phyloP scores from a whole-genome alignment of 2,113 vertebrate genomes.

The Ptilonorhynchus violaceus region DNA sequence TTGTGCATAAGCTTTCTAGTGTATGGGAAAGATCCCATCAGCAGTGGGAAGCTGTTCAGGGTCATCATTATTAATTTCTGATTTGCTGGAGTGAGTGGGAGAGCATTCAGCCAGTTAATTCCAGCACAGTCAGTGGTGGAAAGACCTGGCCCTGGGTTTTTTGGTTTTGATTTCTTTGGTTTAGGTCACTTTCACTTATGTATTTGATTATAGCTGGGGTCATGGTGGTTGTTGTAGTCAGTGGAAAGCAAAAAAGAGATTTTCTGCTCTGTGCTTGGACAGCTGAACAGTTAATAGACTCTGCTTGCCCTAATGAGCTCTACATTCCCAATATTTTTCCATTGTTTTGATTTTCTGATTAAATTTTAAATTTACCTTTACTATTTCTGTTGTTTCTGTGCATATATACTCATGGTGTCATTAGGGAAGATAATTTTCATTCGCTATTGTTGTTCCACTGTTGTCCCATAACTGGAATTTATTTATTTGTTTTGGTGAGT shows the following conservation, averaged over 20 bases:
- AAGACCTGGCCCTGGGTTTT: neutral
- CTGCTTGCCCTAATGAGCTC: neutral
- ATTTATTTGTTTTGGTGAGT: neutral
- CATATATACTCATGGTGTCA: neutral
- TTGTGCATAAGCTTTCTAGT: neutral
- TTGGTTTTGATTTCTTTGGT: neutral
- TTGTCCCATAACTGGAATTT: neutral
- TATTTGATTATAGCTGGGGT: constrained; percentile 14
- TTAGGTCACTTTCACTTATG: neutral
- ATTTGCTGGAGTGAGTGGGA: neutral
- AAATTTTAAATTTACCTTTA: constrained; percentile 41
- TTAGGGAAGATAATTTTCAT: neutral
- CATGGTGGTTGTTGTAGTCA: neutral
- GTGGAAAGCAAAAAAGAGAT: constrained; percentile 34
- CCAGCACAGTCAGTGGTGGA: neutral
- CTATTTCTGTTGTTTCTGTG: neutral
- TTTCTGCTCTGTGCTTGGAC: neutral
- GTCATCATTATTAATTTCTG: constrained; percentile 6
- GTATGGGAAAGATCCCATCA: neutral
- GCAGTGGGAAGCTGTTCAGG: neutral
- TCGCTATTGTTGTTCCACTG: neutral
- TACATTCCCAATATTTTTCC: constrained; percentile 5
- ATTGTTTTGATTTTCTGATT: constrained; percentile 32
- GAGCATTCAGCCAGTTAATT: neutral
- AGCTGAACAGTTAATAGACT: constrained; percentile 16